Evolutionary conservation across 2,113 vertebrate species (phyloP).

Genomic region (Scartelaos histophorus): DNA sequence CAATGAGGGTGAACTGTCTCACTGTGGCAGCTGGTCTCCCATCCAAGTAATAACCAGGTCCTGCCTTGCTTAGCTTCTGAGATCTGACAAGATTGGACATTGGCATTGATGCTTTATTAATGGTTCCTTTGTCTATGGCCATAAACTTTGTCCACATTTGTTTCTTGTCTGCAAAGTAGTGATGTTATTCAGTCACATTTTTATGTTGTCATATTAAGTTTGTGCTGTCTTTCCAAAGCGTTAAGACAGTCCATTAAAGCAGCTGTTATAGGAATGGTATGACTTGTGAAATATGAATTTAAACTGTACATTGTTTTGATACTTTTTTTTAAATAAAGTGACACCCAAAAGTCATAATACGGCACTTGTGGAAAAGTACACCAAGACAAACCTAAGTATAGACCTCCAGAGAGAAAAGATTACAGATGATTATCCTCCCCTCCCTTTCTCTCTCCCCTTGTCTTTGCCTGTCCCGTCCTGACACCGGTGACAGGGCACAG

Average conservation of each 20-base stretch:
- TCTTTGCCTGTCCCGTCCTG: slow-evolving; percentile 27
- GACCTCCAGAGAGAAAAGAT: slow-evolving; percentile 69
- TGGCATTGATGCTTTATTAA: not conserved
- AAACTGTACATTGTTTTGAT: slow-evolving; percentile 5
- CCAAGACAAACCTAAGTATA: slow-evolving; percentile 65
- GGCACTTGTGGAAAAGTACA: slow-evolving; percentile 27
- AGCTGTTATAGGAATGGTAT: slow-evolving; percentile 19
- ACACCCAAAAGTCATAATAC: slow-evolving; percentile 37
- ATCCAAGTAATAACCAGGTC: too few relatives aligned
- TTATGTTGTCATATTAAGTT: not conserved
- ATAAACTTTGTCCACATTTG: not conserved
- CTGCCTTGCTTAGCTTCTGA: too few relatives aligned
- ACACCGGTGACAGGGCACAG: slow-evolving; percentile 46
- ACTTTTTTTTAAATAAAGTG: slow-evolving; percentile 64
- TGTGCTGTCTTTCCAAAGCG: not conserved
- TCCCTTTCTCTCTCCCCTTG: slow-evolving; percentile 22
- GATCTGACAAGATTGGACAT: too few relatives aligned
- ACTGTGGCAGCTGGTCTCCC: too few relatives aligned
- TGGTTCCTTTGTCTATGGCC: not conserved
- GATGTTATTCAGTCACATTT: not conserved
- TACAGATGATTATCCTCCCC: slow-evolving; percentile 72
- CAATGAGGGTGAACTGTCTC: too few relatives aligned
- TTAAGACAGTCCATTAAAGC: not conserved
- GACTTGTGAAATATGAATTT: slow-evolving; percentile 17
- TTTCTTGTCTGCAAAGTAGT: not conserved